Conservation (phyloP, 2,797 vertebrate genomes). For the Hoplostethus atlanticus region DNA sequence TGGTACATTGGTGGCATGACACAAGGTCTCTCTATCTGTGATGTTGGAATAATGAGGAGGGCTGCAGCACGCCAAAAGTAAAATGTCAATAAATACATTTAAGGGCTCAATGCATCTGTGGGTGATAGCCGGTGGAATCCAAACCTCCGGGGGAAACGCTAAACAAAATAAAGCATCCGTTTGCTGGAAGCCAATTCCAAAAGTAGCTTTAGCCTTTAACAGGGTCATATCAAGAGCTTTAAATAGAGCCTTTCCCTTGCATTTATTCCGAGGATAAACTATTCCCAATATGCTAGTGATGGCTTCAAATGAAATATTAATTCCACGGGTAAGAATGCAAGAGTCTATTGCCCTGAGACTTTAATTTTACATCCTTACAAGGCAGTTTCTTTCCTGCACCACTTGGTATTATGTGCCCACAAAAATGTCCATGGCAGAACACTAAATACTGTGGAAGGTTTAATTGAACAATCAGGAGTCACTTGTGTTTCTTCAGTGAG, state of each 20-base stretch:
- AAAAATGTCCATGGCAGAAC: slow-evolving; percentile 27
- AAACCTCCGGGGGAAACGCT: slow-evolving; percentile 44
- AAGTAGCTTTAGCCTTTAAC: slow-evolving; percentile 59
- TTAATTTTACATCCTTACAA: slow-evolving; percentile 69
- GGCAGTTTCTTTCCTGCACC: slow-evolving; percentile 52
- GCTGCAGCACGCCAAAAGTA: slow-evolving; percentile 10
- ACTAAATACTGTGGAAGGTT: slow-evolving; percentile 9
- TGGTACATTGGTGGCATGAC: slow-evolving; percentile 24
- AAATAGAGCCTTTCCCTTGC: slow-evolving; percentile 75
- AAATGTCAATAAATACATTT: slow-evolving; percentile 47
- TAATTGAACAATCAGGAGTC: slow-evolving; percentile 4
- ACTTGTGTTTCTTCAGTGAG: neutral
- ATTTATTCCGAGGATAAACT: slow-evolving; percentile 72
- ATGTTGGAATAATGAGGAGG: slow-evolving; percentile 38
- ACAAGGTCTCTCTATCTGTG: slow-evolving; percentile 20
- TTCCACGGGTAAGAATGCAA: slow-evolving; percentile 63
- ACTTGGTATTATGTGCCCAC: slow-evolving; percentile 39
- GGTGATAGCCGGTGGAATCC: slow-evolving; percentile 50
- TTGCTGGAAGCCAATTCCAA: slow-evolving; percentile 58
- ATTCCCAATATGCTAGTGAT: slow-evolving; percentile 70
- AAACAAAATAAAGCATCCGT: slow-evolving; percentile 44
- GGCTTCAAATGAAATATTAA: slow-evolving; percentile 78
- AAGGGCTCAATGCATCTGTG: slow-evolving; percentile 39
- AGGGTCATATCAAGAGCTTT: slow-evolving; percentile 78
- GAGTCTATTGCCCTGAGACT: slow-evolving; percentile 66